Conservation (phyloP, 1,140 invertebrate species). For the Phthorimaea operculella region DNA sequence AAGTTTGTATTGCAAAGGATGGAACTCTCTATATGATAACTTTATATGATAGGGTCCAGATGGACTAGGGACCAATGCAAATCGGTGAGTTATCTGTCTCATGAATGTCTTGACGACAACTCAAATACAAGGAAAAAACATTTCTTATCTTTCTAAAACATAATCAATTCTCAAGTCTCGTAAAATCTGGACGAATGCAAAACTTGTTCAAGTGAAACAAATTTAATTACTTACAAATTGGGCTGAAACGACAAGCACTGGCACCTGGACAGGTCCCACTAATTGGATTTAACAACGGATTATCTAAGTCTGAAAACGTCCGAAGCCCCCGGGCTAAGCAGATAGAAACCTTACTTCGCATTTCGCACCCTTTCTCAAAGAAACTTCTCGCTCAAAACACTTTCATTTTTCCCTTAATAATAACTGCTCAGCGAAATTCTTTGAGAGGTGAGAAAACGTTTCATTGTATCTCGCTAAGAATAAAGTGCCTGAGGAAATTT, state of each 20-base stretch:
- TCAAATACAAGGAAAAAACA: too few species aligned
- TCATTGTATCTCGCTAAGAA: not conserved
- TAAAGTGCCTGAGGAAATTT: not conserved
- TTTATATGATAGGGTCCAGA: too few species aligned
- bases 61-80: not conserved
- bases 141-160: too few species aligned
- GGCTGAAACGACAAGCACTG: conserved; percentile 10
- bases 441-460: not conserved
- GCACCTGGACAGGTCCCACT: conserved; percentile 15
- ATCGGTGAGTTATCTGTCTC: too few species aligned
- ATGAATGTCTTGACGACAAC: too few species aligned
- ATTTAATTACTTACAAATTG: conserved; percentile 26
- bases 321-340: conserved; percentile 10
- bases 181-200: not conserved
- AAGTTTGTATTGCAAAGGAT: too few species aligned
- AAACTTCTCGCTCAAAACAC: conserved; percentile 13
- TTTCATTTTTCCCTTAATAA: conserved; percentile 14
- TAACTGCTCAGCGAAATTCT: conserved; percentile 6
- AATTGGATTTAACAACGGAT: conserved; percentile 16
- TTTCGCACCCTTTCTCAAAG: conserved; percentile 16
- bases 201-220: conserved; percentile 20
- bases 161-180: too few species aligned
- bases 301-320: conserved; percentile 20
- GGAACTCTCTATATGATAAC: too few species aligned
- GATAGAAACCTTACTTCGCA: not conserved